Conservation (phyloP, 1,140 invertebrate species). For the Sipha flava region DNA sequence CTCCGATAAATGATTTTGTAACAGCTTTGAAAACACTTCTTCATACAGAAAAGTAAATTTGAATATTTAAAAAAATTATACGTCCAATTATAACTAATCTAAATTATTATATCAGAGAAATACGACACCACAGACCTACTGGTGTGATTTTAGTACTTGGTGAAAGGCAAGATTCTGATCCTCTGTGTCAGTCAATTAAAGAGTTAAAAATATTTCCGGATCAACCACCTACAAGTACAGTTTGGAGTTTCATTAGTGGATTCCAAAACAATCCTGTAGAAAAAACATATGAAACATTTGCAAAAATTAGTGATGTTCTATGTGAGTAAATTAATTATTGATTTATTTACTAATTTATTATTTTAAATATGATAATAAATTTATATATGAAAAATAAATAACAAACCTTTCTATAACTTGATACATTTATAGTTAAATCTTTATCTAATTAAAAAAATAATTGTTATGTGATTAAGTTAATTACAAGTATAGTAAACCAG, state of each 20-base stretch:
- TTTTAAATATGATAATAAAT: no score
- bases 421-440: no score
- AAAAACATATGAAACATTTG: constrained; percentile 71
- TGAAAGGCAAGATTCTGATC: constrained; percentile 56
- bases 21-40: constrained; percentile 53
- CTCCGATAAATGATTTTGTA: constrained; percentile 71
- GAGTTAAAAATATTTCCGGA: constrained; percentile 73
- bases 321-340: constrained; percentile 45
- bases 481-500: no score
- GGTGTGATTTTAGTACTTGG: constrained; percentile 48
- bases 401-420: no score
- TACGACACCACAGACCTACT: constrained; percentile 16
- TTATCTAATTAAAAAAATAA: no score
- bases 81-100: neutral
- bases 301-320: constrained; percentile 65
- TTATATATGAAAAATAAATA: no score
- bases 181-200: constrained; percentile 71
- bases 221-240: constrained; percentile 51
- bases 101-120: constrained; percentile 1
- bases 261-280: constrained; percentile 67
- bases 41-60: constrained; percentile 45
- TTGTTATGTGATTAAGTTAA: no score
- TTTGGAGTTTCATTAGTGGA: constrained; percentile 62
- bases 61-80: neutral
- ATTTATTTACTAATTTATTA: no score